A percentile compares a stretch with the other conserved stretches of the same genome.
These are phyloP conservation scores for Prionchulus punctatus DNA, from an alignment of 2,888 invertebrate genomes.

Conservation along the genomic window DNA sequence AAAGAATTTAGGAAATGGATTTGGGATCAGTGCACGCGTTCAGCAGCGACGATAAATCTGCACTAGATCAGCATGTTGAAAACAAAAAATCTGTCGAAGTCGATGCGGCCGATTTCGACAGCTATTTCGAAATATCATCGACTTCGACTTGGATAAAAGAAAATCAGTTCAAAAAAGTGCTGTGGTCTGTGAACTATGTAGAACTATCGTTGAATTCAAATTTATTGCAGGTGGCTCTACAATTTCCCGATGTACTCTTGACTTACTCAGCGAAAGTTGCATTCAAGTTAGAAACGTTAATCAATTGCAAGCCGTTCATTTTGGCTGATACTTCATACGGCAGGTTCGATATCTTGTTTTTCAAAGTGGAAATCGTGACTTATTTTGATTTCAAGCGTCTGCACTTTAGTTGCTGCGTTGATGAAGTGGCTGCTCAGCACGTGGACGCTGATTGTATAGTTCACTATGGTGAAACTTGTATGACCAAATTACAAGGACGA, in stretches of 20 bases:
- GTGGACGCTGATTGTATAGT: conserved; percentile 64
- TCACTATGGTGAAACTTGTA: conserved; percentile 78
- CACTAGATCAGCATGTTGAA: no score
- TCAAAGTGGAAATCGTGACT: not conserved
- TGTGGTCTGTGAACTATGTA: no score
- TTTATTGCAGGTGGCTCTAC: conserved; percentile 57
- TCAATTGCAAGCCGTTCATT: conserved; percentile 53
- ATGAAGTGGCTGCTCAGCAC: conserved; percentile 75
- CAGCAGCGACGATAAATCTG: no score
- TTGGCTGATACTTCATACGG: conserved; percentile 80
- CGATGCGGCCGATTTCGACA: no score
- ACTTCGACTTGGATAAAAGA: no score
- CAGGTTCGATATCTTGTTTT: conserved; percentile 41
- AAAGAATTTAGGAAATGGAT: no score
- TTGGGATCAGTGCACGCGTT: no score
- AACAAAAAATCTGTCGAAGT: no score
- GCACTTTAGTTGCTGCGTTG: conserved; percentile 60
- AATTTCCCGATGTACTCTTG: conserved; percentile 71
- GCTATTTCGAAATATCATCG: no score
- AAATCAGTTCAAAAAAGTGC: no score
- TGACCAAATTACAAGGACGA: conserved; percentile 47
- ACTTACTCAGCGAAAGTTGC: conserved; percentile 51
- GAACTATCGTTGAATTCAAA: no score
- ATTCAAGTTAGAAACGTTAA: conserved; percentile 37
- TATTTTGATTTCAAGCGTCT: conserved; percentile 4